These are phyloP conservation scores for Austrofundulus limnaeus DNA, from an alignment of 2,113 vertebrate genomes.

Conservation along the genomic window DNA sequence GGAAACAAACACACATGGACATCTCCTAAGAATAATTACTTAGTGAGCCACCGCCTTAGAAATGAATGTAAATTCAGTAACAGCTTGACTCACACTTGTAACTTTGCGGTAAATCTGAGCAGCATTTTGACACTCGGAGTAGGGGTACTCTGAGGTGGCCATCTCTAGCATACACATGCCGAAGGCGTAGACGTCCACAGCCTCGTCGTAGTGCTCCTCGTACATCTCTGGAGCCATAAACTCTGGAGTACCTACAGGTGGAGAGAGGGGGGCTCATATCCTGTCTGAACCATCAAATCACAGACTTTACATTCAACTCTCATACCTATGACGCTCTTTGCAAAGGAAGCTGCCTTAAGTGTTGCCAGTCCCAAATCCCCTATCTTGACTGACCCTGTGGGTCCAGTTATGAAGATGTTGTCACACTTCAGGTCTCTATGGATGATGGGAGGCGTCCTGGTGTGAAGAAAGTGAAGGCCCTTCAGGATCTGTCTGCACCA, in stretches of 20 bases:
- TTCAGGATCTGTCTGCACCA: slow-evolving; percentile 96
- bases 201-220: slow-evolving; percentile 94
- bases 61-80: background rate
- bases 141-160: slow-evolving; percentile 85
- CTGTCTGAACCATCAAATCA: background rate
- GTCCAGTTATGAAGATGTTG: slow-evolving; percentile 94
- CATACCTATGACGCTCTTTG: slow-evolving; percentile 94
- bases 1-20: too few species aligned
- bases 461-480: slow-evolving; percentile 92
- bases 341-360: slow-evolving; percentile 79
- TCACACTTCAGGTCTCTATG: slow-evolving; percentile 96
- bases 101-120: slow-evolving; percentile 88
- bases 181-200: slow-evolving; percentile 93
- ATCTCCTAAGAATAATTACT: too few species aligned
- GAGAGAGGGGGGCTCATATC: slow-evolving; percentile 35
- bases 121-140: slow-evolving; percentile 78
- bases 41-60: background rate
- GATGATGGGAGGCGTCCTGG: slow-evolving; percentile 92
- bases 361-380: slow-evolving; percentile 78
- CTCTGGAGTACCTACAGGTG: slow-evolving; percentile 75
- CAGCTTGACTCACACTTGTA: slow-evolving; percentile 86
- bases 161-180: slow-evolving; percentile 98
- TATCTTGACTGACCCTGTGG: slow-evolving; percentile 78
- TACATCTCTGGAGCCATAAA: slow-evolving; percentile 92
- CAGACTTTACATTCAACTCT: background rate